A percentile compares a stretch with the other conserved stretches of the same genome.
Conservation (phyloP, 2,888 invertebrate genomes). For the Nomada goodeniana region DNA sequence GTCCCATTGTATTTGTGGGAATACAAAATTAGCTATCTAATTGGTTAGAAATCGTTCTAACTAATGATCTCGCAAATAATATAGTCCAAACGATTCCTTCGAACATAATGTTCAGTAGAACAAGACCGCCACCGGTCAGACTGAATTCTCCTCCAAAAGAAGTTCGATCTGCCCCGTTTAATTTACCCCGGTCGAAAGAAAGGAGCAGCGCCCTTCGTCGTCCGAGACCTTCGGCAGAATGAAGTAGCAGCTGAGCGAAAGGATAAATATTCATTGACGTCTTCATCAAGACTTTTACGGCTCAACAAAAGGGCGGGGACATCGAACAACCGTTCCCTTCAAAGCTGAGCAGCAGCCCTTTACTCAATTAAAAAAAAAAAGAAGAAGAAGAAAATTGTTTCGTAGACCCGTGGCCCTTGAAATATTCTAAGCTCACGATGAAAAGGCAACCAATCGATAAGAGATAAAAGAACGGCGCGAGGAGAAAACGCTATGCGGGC, state of each 20-base stretch:
- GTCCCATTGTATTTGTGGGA: too few species aligned
- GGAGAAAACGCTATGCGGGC: slow-evolving; percentile 14
- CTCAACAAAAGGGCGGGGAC: slow-evolving; percentile 53
- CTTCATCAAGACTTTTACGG: slow-evolving; percentile 82
- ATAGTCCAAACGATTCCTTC: neutral
- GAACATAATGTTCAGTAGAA: slow-evolving; percentile 25
- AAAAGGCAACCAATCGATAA: slow-evolving; percentile 31
- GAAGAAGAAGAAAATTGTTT: neutral
- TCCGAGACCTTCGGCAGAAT: slow-evolving; percentile 58
- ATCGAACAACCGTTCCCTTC: slow-evolving; percentile 21
- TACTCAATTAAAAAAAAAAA: neutral
- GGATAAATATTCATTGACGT: slow-evolving; percentile 84
- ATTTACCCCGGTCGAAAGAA: slow-evolving; percentile 68
- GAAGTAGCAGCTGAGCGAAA: slow-evolving; percentile 71
- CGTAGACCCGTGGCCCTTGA: neutral
- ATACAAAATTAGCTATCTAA: neutral
- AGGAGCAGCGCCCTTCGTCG: slow-evolving; percentile 61
- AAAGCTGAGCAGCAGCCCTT: slow-evolving; percentile 2
- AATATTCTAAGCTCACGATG: neutral
- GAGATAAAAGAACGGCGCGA: slow-evolving; percentile 8
- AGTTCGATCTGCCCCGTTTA: slow-evolving; percentile 65
- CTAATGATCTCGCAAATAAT: too few species aligned
- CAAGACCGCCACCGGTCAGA: slow-evolving; percentile 38
- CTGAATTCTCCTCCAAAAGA: slow-evolving; percentile 68
- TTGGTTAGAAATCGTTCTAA: neutral